phyloP scores from a whole-genome alignment of 2,113 vertebrate genomes.

The Ariopsis seemanni region DNA sequence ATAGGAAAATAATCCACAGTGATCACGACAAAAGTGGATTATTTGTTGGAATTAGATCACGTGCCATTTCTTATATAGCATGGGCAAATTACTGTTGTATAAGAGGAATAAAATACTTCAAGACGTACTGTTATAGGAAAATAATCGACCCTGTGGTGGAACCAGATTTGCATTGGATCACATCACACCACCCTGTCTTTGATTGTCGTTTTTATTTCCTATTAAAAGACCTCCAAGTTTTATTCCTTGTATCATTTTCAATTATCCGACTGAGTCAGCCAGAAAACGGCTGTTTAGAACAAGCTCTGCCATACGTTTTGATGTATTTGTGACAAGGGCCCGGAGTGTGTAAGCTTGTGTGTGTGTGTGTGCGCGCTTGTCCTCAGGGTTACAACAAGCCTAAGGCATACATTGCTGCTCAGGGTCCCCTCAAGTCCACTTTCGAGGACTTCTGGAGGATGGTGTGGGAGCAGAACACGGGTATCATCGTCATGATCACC shows the following conservation, averaged over 20 bases:
- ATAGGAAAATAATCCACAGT: neutral
- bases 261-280: neutral
- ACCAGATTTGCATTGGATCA: neutral
- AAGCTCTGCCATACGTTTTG: neutral
- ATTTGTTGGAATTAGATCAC: neutral
- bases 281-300: neutral
- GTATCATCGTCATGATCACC: slow-evolving; percentile 94
- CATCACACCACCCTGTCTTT: neutral
- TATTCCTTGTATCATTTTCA: neutral
- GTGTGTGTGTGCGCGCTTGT: slow-evolving; percentile 41
- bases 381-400: slow-evolving; percentile 92
- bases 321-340: neutral
- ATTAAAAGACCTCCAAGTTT: neutral
- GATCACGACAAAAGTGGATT: neutral
- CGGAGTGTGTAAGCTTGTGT: neutral
- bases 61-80: neutral
- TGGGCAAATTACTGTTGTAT: neutral
- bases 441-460: slow-evolving; percentile 98
- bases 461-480: slow-evolving; percentile 95
- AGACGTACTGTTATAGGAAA: neutral
- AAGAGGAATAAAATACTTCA: neutral
- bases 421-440: slow-evolving; percentile 93
- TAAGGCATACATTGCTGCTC: slow-evolving; percentile 92
- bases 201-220: neutral
- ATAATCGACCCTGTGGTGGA: neutral